Base-by-base conservation (phyloP, 2,888 invertebrate species). In the Calliopum simillimum region DNA sequence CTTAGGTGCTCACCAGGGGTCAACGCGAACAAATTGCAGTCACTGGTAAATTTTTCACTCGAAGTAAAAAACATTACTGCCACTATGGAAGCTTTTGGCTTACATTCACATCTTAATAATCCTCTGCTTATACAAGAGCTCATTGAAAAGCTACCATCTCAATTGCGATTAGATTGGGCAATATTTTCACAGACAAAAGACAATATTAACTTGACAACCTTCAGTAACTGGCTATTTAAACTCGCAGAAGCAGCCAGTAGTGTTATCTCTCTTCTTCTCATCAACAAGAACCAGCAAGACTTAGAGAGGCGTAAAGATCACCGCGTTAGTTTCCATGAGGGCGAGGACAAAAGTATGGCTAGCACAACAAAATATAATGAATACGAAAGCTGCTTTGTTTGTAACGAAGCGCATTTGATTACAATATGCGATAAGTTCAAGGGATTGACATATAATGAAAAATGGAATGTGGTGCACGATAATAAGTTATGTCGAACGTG, bases 51-150 rank as follows among this genome's bases (percentile, higher is more conserved):
- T 41, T 73, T 65, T 44, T 56, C 71, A n/a, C 44, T 70, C 5
- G 69, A 69, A 25, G 73, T 73, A 8, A 68, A 70, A 16, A 68
- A 68, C 16, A 53, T 73, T 13, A 51, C 63, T 14, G 56, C 70
- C 2, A 70, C 72, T 6, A 71, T 70, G 67, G 68, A 67, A 44
- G 55, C 62, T 16, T 14, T n/a, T 19, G 21, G 33, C 13, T 13
- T 61, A 2, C 25, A 44, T 23, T 14, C 41, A 11, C 70, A 72
- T 16, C 46, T 72, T 33, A 64, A 51, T 11, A 70, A 70, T 33
- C 65, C 62, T 63, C 3, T 62, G 19, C 44, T 62, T 11, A 4
- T 62, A 11, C 44, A 43, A 14, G 62, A 62, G n/a, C 6, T 62
- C 2, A 62, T 62, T 21, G 62, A 46, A n/a, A 62, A 21, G 44